These are phyloP conservation scores for Lagocephalus sceleratus DNA, from an alignment of 2,797 vertebrate genomes.

Conservation along the genomic window DNA sequence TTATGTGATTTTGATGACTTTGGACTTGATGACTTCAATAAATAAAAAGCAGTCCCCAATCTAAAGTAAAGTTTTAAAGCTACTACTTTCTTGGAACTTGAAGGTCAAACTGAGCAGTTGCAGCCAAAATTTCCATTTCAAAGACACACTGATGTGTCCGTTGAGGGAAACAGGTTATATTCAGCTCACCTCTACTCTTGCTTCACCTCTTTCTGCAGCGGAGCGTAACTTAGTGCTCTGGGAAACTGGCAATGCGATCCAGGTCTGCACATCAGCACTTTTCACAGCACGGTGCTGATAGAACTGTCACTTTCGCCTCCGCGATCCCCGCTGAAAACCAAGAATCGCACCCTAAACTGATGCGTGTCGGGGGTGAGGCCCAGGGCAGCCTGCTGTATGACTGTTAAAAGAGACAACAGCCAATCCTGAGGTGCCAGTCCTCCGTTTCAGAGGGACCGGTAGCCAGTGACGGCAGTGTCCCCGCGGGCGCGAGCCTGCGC, in stretches of 20 bases:
- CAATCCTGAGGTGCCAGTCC: slow-evolving; percentile 56
- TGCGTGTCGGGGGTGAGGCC: slow-evolving; percentile 11
- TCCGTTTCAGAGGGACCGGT: slow-evolving; percentile 64
- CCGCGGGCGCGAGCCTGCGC: slow-evolving; percentile 50
- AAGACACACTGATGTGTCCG: slow-evolving; percentile 11
- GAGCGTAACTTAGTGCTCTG: slow-evolving; percentile 33
- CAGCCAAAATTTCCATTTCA: slow-evolving; percentile 8
- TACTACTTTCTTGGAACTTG: background rate
- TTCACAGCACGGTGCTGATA: slow-evolving; percentile 46
- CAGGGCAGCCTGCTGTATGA: slow-evolving; percentile 18
- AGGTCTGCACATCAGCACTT: slow-evolving; percentile 50
- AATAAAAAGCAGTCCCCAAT: background rate
- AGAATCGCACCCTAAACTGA: slow-evolving; percentile 27
- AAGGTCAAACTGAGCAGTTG: background rate
- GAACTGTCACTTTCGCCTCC: slow-evolving; percentile 31
- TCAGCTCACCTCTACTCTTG: slow-evolving; percentile 30
- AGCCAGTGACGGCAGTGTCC: slow-evolving; percentile 51
- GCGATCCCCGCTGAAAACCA: slow-evolving; percentile 24
- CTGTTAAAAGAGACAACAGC: slow-evolving; percentile 42
- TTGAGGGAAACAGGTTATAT: slow-evolving; percentile 18
- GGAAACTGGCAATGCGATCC: slow-evolving; percentile 39
- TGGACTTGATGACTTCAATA: background rate
- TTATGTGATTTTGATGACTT: background rate
- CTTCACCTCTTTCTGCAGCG: slow-evolving; percentile 36
- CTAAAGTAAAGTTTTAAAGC: background rate